Percentiles rank a stretch among this genome's conserved stretches.
phyloP scores from a whole-genome alignment of 2,113 vertebrate genomes.

The Athene cunicularia region DNA sequence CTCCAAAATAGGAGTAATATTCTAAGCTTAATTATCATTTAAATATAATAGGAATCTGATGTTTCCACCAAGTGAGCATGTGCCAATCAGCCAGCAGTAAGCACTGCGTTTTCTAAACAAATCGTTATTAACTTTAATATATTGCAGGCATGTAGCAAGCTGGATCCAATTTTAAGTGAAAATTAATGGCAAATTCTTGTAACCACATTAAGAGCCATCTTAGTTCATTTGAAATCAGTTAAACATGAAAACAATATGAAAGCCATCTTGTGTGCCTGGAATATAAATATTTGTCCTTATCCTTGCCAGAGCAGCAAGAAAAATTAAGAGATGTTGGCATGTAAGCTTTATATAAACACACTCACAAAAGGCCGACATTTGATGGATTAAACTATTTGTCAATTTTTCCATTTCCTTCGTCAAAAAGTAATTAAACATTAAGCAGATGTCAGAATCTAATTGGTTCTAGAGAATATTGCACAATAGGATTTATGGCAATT shows the following conservation, averaged over 20 bases:
- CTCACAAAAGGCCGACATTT: constrained; percentile 64
- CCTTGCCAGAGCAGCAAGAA: constrained; percentile 75
- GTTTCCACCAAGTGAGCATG: neutral
- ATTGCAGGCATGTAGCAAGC: constrained; percentile 32
- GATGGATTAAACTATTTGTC: constrained; percentile 78
- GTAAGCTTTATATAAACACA: constrained; percentile 80
- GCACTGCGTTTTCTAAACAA: constrained; percentile 21
- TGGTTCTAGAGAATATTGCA: constrained; percentile 37
- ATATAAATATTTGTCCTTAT: constrained; percentile 82
- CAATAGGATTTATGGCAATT: neutral
- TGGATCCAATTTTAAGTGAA: constrained; percentile 74
- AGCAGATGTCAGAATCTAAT: constrained; percentile 64
- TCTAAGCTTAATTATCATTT: constrained; percentile 15
- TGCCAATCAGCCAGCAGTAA: constrained; percentile 38
- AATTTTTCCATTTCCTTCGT: constrained; percentile 78
- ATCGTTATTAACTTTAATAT: constrained; percentile 32
- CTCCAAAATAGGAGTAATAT: neutral
- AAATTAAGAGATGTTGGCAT: constrained; percentile 76
- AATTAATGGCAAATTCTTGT: constrained; percentile 76
- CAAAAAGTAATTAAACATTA: constrained; percentile 70
- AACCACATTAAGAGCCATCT: constrained; percentile 74
- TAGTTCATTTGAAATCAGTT: constrained; percentile 65
- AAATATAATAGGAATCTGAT: neutral
- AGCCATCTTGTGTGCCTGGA: constrained; percentile 73
- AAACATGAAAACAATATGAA: constrained; percentile 69